Base-by-base conservation (phyloP, 2,888 invertebrate species). In the Podotricha telesiphe region DNA sequence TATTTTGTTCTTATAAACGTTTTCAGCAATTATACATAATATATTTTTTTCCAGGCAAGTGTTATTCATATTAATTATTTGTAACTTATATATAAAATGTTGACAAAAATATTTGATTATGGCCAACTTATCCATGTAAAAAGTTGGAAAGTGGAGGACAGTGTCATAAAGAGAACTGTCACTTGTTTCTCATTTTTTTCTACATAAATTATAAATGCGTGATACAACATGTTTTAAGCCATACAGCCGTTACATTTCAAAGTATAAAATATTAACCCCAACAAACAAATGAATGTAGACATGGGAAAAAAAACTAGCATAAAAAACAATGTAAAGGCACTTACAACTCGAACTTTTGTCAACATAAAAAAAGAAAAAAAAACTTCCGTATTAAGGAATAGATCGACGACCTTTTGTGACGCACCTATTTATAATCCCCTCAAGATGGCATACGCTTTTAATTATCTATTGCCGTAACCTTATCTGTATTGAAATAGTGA, bases 311-410 rank as follows among this genome's bases (percentile, higher is more conserved):
- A 62, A 75, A 71, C 68, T 72, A 64, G 75, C n/a, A 47, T 4
- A 63, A 63, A 78, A 79, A 78, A 77, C 73, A 74, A 74, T 78
- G 77, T 78, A 78, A 79, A 79, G 77, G 71, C 74, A 77, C 77
- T 77, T 78, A 81, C 79, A 78, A 78, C 77, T 80, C 76, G 78
- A 78, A 80, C 65, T 74, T 76, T 77, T 75, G 76, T 76, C 73
- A 77, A 76, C 74, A 78, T 76, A 80, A 78, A 62, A 47, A 56
- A 19, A 28, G n/a, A 56, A 58, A 78, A 67, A 58, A 58, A 59
- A 78, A 62, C 73, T 75, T 74, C 75, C 76, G 73, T 73, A 70
- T 61, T 28, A 65, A 59, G 65, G 53, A 67, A 75, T 75, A 67
- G 68, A 50, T 73, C 56, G 69, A 47, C 68, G 75, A 76, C 75